Evolutionary conservation across 1,140 invertebrate genomes (phyloP).

Genomic region (Macrobrachium rosenbergii): DNA sequence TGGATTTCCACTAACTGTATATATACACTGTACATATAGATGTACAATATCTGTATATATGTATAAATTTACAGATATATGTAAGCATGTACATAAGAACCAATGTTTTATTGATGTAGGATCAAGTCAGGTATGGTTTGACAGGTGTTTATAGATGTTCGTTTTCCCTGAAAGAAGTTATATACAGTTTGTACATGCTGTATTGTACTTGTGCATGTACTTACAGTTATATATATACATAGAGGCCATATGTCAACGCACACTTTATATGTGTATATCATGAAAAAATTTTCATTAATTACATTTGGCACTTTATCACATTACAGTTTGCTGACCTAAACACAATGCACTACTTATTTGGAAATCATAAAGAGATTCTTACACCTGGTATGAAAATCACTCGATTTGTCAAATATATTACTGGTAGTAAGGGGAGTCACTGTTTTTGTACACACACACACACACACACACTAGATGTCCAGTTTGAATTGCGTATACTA

Average conservation of each 20-base stretch:
- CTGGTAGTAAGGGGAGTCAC: too few species aligned
- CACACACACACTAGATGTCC: too few species aligned
- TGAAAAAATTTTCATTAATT: not conserved
- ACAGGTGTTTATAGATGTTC: too few species aligned
- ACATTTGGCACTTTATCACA: not conserved
- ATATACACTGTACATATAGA: constrained; percentile 33
- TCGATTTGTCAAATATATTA: too few species aligned
- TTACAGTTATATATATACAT: constrained; percentile 9
- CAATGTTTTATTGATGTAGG: not conserved
- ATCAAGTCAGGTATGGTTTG: too few species aligned
- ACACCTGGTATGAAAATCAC: too few species aligned
- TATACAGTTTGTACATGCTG: not conserved
- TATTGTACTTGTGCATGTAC: not conserved
- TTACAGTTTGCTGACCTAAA: too few species aligned
- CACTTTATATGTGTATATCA: constrained; percentile 17
- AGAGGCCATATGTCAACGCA: constrained; percentile 3
- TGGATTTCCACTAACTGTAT: not conserved
- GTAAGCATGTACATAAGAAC: not conserved
- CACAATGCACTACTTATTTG: too few species aligned
- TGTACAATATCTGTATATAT: constrained; percentile 24
- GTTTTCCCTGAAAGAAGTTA: too few species aligned
- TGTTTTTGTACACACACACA: too few species aligned
- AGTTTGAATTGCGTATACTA: too few species aligned
- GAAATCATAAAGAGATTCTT: too few species aligned
- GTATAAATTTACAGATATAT: not conserved